Base-by-base conservation (phyloP, 2,113 vertebrate genomes). In the Oxyruncus cristatus region DNA sequence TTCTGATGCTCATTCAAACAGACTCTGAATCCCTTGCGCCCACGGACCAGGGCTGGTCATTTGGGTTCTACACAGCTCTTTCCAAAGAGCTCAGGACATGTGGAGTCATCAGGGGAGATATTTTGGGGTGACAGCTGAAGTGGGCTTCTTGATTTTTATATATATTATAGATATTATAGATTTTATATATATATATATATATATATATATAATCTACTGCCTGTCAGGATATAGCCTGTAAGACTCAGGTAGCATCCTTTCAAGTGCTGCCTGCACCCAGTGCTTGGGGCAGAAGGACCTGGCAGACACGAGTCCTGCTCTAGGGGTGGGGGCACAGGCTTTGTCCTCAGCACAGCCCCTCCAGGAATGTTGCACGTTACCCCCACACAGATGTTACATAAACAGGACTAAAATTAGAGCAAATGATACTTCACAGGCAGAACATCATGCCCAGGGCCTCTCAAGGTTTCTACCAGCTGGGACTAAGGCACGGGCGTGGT, bases 1-100 rank as follows among this genome's bases (percentile, higher is more conserved):
- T 96, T 89, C 85, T 93, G 92, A 93, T 90, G 81, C 42, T 94
- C 39, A 46, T 79, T 92, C 70, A 79, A 92, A 73, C 14, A 79
- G 89, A 88, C 81, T 68, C 85, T 27, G 47, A 85, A 77, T 92
- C 63, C 71, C 78, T 79, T 49, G 49, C 0, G 5, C 89, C 71
- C 83, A 35, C n/a, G 39, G 94, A 94, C 39, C 58, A 11, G 66
- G 18, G n/a, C 42, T 85, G 84, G 52, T 81, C 53, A 63, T 83
- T 77, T 37, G 53, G 30, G 76, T 44, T 78, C 56, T 76, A 56
- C 16, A 6, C 32, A 81, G 50, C 80, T 81, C 44, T 71, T 44
- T 50, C 18, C 5, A 15, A 49, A 66, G 46, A 85, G 49, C 70
- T 44, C 32, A 27, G 44, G 66, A 27, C 10, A 7, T 27, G 44